Percentiles rank a stretch among this genome's conserved stretches.
Conservation (phyloP, 2,888 invertebrate species). For the Cepaea hortensis region DNA sequence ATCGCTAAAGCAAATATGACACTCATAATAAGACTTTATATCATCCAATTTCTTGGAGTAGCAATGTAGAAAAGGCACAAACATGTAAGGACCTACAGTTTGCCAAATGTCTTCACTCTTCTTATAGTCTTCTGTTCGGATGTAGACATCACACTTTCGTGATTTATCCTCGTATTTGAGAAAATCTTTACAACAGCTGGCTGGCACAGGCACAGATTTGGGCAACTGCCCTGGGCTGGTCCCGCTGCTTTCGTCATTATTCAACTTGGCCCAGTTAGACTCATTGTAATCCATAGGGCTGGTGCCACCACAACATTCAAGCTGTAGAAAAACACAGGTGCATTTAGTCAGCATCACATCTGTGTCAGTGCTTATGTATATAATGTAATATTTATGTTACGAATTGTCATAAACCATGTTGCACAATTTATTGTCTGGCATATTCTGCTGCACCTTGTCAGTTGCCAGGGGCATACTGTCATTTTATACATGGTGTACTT, state of each 20-base stretch:
- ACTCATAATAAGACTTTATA: background rate
- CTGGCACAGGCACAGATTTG: slow-evolving; percentile 55
- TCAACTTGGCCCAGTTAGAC: slow-evolving; percentile 59
- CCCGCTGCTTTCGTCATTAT: background rate
- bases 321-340: slow-evolving; percentile 52
- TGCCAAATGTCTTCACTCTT: slow-evolving; percentile 50
- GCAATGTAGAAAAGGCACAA: background rate
- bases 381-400: background rate
- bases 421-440: no score
- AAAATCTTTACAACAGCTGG: slow-evolving; percentile 67
- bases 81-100: slow-evolving; percentile 11
- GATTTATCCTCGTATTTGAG: slow-evolving; percentile 57
- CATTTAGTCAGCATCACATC: no score
- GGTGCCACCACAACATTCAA: slow-evolving; percentile 67
- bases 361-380: background rate
- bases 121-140: slow-evolving; percentile 16
- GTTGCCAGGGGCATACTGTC: no score
- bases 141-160: slow-evolving; percentile 50
- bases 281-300: slow-evolving; percentile 60
- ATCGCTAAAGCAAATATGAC: background rate
- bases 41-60: background rate
- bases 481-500: no score
- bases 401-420: no score
- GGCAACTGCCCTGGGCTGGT: background rate
- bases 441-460: no score